Percentiles rank a stretch among this genome's conserved stretches.
Conservation (phyloP, 2,888 invertebrate species). For the Gandaritis pyraliata region DNA sequence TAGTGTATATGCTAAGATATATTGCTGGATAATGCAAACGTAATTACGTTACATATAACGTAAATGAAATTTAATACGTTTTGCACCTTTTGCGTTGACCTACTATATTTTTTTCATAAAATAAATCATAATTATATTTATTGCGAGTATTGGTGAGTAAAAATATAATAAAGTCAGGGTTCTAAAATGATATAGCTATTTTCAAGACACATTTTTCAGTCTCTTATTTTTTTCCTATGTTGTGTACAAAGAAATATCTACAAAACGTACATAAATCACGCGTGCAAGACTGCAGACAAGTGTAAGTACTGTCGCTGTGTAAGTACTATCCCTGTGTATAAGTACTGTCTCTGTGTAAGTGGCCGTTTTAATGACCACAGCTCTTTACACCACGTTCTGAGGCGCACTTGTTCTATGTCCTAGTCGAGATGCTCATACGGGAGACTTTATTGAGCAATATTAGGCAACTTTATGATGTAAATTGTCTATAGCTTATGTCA, state of each 20-base stretch:
- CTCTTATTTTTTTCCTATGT: background rate
- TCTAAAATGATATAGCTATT: too few species aligned
- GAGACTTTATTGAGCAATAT: conserved; percentile 4
- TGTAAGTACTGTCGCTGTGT: conserved; percentile 30
- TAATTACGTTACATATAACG: too few species aligned
- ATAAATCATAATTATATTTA: too few species aligned
- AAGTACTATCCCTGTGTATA: conserved; percentile 36
- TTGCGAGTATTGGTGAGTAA: too few species aligned
- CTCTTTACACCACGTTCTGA: conserved; percentile 43
- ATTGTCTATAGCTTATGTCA: too few species aligned
- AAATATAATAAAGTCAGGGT: too few species aligned
- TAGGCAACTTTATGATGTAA: background rate
- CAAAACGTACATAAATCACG: conserved; percentile 23
- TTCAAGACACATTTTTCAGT: background rate
- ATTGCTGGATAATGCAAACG: too few species aligned
- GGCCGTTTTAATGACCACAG: conserved; percentile 56
- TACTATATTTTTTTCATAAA: too few species aligned
- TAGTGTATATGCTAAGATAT: background rate
- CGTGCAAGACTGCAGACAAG: conserved; percentile 18
- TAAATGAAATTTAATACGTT: too few species aligned
- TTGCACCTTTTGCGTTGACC: too few species aligned
- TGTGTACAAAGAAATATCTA: conserved; percentile 3
- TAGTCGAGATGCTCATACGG: conserved; percentile 4
- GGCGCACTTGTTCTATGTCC: conserved; percentile 26
- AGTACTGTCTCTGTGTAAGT: conserved; percentile 35